Percentiles rank a stretch among this genome's conserved stretches.
These are phyloP conservation scores for Drosophila biarmipes DNA, from an alignment of 1,140 invertebrate genomes.

Conservation along the genomic window DNA sequence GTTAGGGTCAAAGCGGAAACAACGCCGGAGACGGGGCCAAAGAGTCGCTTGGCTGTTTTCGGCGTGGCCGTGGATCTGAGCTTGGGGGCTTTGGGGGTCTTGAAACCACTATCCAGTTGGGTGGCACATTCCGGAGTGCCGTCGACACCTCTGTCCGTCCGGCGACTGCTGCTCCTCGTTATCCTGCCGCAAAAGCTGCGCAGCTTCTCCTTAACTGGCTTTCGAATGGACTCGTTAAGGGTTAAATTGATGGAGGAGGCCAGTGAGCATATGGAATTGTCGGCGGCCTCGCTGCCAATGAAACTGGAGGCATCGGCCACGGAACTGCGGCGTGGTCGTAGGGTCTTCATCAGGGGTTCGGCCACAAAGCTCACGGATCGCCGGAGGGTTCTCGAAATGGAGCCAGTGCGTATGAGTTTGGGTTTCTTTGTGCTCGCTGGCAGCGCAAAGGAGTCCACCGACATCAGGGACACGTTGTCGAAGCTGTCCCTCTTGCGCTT, in stretches of 20 bases:
- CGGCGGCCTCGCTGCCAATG: slow-evolving; percentile 59
- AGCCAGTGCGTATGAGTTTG: slow-evolving; percentile 79
- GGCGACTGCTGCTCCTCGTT: slow-evolving; percentile 71
- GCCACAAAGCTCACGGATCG: slow-evolving; percentile 82
- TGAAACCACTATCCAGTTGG: slow-evolving; percentile 63
- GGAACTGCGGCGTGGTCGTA: slow-evolving; percentile 76
- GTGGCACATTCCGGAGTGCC: slow-evolving; percentile 47
- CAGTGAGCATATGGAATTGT: slow-evolving; percentile 77
- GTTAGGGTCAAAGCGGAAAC: slow-evolving; percentile 25
- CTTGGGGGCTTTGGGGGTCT: slow-evolving; percentile 76
- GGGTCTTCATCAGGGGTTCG: slow-evolving; percentile 74
- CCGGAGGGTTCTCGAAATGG: slow-evolving; percentile 72
- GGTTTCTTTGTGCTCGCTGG: slow-evolving; percentile 77
- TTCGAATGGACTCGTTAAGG: slow-evolving; percentile 77
- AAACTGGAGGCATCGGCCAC: slow-evolving; percentile 58
- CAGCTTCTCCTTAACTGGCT: slow-evolving; percentile 77
- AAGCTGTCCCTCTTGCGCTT: slow-evolving; percentile 81
- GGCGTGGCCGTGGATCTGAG: slow-evolving; percentile 44
- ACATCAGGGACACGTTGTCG: slow-evolving; percentile 78
- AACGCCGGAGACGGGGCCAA: slow-evolving; percentile 42
- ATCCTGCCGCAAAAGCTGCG: slow-evolving; percentile 70
- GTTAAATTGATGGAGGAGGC: slow-evolving; percentile 71
- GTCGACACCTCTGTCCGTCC: slow-evolving; percentile 35
- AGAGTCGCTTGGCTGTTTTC: slow-evolving; percentile 65
- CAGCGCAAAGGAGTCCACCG: slow-evolving; percentile 75